Evolutionary conservation across 2,113 vertebrate species (phyloP), one percentile per base, ranked within the genome.

Genomic region (Phainopepla nitens): DNA sequence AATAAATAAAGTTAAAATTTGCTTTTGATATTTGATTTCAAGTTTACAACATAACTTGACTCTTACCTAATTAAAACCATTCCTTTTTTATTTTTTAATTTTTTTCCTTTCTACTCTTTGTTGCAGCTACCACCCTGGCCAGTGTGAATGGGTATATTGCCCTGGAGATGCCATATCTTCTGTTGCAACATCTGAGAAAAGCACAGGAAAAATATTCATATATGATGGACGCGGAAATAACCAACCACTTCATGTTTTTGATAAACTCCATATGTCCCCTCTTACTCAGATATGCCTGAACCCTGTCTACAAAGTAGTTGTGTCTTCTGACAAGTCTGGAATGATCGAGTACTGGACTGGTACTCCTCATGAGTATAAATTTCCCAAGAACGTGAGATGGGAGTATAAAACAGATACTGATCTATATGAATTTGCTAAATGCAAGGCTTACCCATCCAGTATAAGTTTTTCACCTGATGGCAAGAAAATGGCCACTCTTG

Each of bases 271-370:
- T 89, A 97, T 98, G 4, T 98, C 98, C 3, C 98, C 99, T 4
- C 98, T 99, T 79, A 98, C 99, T 93, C 99, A 99, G 54, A 99
- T 99, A 95, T 98, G 98, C 19, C 94, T 99, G 51, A 99, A 99
- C 92, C 95, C 99, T 22, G 97, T 97, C 90, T 99, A 98, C 86
- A 98, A 99, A 97, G 98, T 98, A 76, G 96, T 99, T 25, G 99
- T 99, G 53, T 99, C 99, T 31, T 98, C 99, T 28, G 99, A 99
- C 97, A 99, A 99, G 96, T 98, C 98, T 3, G 99, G 99, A 41
- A 99, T 99, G 99, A 97, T 99, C 10, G 99, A 99, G 90, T 99
- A 99, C 95, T 99, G 99, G 99, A 99, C 99, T 15, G 99, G 99
- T 44, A 98, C 99, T 72, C 98, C 98, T 18, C 98, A 98, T 4